phyloP scores from a whole-genome alignment of 2,797 vertebrate species.

The Microcaecilia unicolor region DNA sequence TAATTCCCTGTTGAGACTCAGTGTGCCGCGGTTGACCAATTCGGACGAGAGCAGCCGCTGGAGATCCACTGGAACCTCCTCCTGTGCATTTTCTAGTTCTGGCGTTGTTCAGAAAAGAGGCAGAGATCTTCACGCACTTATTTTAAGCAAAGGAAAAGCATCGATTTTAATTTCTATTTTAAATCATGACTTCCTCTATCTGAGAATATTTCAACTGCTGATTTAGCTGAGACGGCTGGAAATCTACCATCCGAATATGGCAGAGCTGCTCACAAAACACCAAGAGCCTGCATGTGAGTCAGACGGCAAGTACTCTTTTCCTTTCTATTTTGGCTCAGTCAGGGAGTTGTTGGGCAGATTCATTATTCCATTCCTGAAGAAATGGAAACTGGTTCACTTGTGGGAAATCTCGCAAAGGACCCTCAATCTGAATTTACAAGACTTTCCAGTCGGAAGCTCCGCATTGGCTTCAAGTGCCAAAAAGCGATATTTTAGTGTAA shows the following conservation, averaged over 20 bases:
- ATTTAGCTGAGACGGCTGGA: too few relatives aligned
- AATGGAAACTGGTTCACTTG: constrained; percentile 57
- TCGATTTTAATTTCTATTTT: too few relatives aligned
- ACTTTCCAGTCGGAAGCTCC: constrained; percentile 9
- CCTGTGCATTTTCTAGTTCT: background rate
- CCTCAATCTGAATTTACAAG: constrained; percentile 30
- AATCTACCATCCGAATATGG: too few relatives aligned
- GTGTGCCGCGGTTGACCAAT: constrained; percentile 6
- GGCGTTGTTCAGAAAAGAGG: background rate
- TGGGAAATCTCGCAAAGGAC: constrained; percentile 71
- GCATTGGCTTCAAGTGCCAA: constrained; percentile 50
- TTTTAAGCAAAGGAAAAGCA: too few relatives aligned
- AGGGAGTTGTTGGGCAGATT: constrained; percentile 41
- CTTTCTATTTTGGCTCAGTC: constrained; percentile 1
- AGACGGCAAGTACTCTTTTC: constrained; percentile 2
- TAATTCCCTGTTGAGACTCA: background rate
- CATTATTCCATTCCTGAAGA: constrained; percentile 73
- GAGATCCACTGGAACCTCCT: background rate
- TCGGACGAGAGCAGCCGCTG: background rate
- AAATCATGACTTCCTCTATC: too few relatives aligned
- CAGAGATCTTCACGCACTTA: background rate
- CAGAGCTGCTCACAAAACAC: too few relatives aligned
- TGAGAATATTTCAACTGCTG: too few relatives aligned
- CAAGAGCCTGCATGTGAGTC: too few relatives aligned
- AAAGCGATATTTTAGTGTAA: constrained; percentile 49